Conservation (phyloP, 2,113 vertebrate species). For the Cyanoramphus novaezelandiae region DNA sequence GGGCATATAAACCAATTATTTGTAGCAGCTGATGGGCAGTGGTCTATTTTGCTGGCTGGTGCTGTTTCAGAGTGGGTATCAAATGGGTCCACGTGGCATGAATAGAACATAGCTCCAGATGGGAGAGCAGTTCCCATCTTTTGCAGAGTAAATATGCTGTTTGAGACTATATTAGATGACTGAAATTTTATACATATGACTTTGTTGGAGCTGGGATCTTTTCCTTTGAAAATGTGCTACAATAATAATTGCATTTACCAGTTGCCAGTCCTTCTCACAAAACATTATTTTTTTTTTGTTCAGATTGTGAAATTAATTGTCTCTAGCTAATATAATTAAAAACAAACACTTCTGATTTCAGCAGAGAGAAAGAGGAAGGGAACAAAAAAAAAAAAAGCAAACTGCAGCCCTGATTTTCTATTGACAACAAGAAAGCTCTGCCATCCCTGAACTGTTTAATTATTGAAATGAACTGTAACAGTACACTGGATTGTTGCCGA, state of each 20-base stretch:
- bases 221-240: conserved; percentile 71
- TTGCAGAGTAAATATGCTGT: conserved; percentile 70
- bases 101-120: conserved; percentile 69
- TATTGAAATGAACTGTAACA: conserved; percentile 90
- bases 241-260: conserved; percentile 75
- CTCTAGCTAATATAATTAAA: conserved; percentile 79
- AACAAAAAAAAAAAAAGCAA: background rate
- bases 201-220: conserved; percentile 76
- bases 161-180: conserved; percentile 67
- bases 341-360: conserved; percentile 73
- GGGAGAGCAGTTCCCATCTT: conserved; percentile 69
- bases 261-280: conserved; percentile 68
- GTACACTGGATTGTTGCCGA: conserved; percentile 78
- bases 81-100: conserved; percentile 46
- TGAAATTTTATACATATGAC: conserved; percentile 81
- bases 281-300: conserved; percentile 26
- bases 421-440: conserved; percentile 76
- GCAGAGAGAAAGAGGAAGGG: background rate
- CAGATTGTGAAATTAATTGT: conserved; percentile 78
- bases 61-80: conserved; percentile 9
- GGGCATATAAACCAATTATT: conserved; percentile 8
- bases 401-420: conserved; percentile 71
- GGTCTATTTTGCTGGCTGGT: conserved; percentile 43
- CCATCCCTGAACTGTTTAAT: conserved; percentile 83
- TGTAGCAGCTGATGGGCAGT: conserved; percentile 49